Percentiles rank a stretch among this genome's conserved stretches.
Conservation (phyloP, 2,113 vertebrate species). For the Sisor rabdophorus region DNA sequence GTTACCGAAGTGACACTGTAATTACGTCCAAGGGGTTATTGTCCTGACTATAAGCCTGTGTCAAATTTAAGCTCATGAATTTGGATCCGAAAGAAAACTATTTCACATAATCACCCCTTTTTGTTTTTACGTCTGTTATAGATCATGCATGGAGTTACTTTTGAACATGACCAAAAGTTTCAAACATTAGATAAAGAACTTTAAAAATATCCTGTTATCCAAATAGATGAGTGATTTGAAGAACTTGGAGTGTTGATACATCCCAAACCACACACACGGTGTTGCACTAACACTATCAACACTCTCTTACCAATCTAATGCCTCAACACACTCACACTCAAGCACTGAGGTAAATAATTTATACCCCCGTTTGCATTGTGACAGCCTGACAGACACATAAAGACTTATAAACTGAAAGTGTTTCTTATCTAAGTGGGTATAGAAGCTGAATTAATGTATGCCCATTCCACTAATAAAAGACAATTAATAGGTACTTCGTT, state of each 20-base stretch:
- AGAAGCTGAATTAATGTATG: no score
- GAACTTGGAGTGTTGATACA: conserved; percentile 14
- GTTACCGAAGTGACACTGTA: conserved; percentile 7
- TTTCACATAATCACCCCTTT: not conserved
- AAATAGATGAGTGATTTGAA: conserved; percentile 13
- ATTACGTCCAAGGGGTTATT: not conserved
- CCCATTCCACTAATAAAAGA: no score
- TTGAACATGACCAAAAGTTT: conserved; percentile 28
- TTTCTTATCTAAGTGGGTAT: not conserved
- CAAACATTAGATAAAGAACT: conserved; percentile 21
- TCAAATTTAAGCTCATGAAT: not conserved
- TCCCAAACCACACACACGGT: not conserved
- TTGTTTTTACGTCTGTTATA: not conserved
- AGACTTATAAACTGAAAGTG: not conserved
- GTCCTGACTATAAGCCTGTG: not conserved
- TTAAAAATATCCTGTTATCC: conserved; percentile 42
- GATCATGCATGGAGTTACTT: not conserved
- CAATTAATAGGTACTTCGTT: no score
- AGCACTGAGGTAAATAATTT: conserved; percentile 14
- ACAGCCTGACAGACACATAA: conserved; percentile 6
- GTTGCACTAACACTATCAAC: conserved; percentile 15
- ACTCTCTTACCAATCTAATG: conserved; percentile 19
- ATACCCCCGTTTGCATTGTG: conserved; percentile 8
- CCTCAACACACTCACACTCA: conserved; percentile 25
- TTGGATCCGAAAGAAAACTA: not conserved